phyloP scores from a whole-genome alignment of 2,888 invertebrate genomes.

The Ophioninae sp. region DNA sequence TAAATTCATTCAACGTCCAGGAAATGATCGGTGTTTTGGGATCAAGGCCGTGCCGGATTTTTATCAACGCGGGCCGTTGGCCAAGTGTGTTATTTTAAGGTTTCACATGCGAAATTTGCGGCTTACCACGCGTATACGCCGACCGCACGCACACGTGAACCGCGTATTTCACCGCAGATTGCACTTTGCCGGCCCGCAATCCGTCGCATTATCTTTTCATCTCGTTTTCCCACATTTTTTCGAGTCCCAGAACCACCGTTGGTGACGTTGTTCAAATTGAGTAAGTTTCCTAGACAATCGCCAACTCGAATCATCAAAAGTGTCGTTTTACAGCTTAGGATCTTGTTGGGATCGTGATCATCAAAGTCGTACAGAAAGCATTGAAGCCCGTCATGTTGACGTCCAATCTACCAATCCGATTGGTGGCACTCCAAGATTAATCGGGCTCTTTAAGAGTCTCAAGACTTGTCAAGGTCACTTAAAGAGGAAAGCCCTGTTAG shows the following conservation, averaged over 20 bases:
- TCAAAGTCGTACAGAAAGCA: not conserved
- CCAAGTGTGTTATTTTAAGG: constrained; percentile 60
- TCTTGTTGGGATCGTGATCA: not conserved
- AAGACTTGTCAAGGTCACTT: constrained; percentile 55
- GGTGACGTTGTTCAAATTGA: not conserved
- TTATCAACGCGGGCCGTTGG: constrained; percentile 60
- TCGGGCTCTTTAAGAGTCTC: constrained; percentile 45
- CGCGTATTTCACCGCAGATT: constrained; percentile 45
- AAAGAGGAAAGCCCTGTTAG: constrained; percentile 57
- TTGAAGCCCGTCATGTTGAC: not conserved
- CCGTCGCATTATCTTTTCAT: constrained; percentile 43
- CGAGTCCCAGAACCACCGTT: not conserved
- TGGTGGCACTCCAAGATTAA: constrained; percentile 21
- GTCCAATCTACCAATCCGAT: not conserved
- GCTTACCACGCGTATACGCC: constrained; percentile 49
- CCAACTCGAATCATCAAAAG: not conserved
- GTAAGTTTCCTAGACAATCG: not conserved
- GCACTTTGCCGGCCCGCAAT: constrained; percentile 32
- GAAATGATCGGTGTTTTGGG: constrained; percentile 58
- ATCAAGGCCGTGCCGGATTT: constrained; percentile 61
- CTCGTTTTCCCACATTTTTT: constrained; percentile 28
- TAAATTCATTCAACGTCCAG: constrained; percentile 18
- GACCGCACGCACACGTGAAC: constrained; percentile 23
- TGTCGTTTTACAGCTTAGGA: not conserved
- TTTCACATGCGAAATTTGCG: constrained; percentile 57